These are phyloP conservation scores for Dicaeum eximium DNA, from an alignment of 2,113 vertebrate genomes.

Conservation along the genomic window DNA sequence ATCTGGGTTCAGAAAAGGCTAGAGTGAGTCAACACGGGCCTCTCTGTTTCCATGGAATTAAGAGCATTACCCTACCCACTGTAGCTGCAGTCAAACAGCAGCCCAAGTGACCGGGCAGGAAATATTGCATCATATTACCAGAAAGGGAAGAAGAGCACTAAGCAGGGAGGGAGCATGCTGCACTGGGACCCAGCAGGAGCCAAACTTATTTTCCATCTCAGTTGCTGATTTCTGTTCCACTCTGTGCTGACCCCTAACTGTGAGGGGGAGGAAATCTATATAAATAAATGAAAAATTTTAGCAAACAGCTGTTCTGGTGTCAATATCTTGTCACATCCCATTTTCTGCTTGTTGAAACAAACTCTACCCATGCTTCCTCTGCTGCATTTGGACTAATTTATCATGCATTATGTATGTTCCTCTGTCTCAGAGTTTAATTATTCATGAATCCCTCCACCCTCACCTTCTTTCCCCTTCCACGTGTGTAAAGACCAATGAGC, in stretches of 20 bases:
- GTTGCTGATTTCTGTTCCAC: background rate
- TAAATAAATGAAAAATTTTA: background rate
- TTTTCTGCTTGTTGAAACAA: constrained; percentile 16
- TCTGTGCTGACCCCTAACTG: background rate
- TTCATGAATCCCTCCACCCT: background rate
- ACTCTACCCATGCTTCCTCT: background rate
- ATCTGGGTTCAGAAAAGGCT: background rate
- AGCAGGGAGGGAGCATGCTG: background rate
- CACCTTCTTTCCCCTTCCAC: background rate
- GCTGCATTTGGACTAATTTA: background rate
- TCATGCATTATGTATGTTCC: constrained; percentile 27
- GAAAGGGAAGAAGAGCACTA: background rate
- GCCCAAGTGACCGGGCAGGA: background rate
- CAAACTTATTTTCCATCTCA: background rate
- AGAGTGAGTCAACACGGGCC: background rate
- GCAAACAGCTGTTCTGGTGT: background rate
- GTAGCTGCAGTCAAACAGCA: background rate
- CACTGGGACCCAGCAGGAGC: background rate
- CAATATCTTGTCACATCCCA: constrained; percentile 9
- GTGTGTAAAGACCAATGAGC: background rate
- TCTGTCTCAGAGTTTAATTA: background rate
- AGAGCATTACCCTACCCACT: accelerated
- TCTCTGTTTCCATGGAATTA: background rate
- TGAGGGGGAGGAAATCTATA: background rate
- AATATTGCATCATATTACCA: background rate